Base-by-base conservation (phyloP, 2,888 invertebrate genomes). In the Cyclophora albipunctata region DNA sequence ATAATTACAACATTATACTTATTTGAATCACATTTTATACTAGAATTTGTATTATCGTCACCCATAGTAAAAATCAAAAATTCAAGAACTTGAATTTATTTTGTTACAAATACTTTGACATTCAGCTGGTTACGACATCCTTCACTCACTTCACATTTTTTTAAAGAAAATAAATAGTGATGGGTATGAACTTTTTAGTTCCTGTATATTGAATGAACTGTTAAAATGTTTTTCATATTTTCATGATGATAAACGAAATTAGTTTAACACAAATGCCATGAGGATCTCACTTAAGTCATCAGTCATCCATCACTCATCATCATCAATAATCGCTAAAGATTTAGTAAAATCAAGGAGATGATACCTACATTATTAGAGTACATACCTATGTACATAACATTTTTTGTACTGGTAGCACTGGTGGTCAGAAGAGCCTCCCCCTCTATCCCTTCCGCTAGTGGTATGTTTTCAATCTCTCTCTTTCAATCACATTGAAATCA, bases 1-100 rank as follows among this genome's bases (percentile, higher is more conserved):
- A 96, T 91, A 69, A 96, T 95, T 64, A 95, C 83, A 61, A 95
- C 91, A 89, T 94, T 94, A 68, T 91, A 92, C 72, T 88, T 90
- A 67, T 77, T 80, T 60, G 67, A 67, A 71, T 84, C 79, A 86
- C 82, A 84, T 83, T 77, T 78, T 75, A 76, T 84, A 84, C 84
- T 84, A 74, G 83, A 86, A 85, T 84, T 86, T 86, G 74, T 71
- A 63, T 78, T 83, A 62, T 85, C 84, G 84, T 89, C 89, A 73
- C 88, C 89, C 89, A 89, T 89, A 85, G 71, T 87, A 81, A 67
- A 73, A 73, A 70, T 70, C 67, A 69, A 64, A 72, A 71, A 65
- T 73, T 20, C 20, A 20, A 20, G 20, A 37, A 70, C 67, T 71
- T 69, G 67, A 71, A 73, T 66, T 37, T 73, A 69, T 72, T 75